These are phyloP conservation scores for Kryphioiulus occultus DNA, from an alignment of 2,888 invertebrate species.

Conservation along the genomic window DNA sequence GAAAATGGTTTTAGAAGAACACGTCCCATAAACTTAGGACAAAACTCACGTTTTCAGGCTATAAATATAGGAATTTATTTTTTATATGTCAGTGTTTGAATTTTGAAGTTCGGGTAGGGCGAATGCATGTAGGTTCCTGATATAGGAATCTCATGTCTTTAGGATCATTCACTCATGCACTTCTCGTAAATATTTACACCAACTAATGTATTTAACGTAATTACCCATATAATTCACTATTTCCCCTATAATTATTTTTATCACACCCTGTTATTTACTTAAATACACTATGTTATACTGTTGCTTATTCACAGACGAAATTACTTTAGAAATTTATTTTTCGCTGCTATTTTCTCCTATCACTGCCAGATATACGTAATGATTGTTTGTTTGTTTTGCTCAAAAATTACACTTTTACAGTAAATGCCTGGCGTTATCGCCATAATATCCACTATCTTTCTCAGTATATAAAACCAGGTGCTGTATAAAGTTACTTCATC, in stretches of 20 bases:
- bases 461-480: no score
- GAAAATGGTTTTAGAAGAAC: no score
- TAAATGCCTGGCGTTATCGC: no score
- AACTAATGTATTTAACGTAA: constrained; percentile 15
- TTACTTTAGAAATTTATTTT: constrained; percentile 1
- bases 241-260: not conserved
- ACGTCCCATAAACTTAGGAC: no score
- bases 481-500: no score
- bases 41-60: no score
- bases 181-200: not conserved
- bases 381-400: not conserved
- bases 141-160: not conserved
- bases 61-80: no score
- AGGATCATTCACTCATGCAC: not conserved
- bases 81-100: no score
- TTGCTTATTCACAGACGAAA: constrained; percentile 21
- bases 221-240: not conserved
- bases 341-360: not conserved
- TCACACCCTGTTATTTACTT: not conserved
- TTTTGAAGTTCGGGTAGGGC: not conserved
- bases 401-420: no score
- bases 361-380: constrained; percentile 6
- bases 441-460: no score
- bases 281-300: not conserved
- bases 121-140: not conserved